phyloP scores from a whole-genome alignment of 2,797 vertebrate species.

The Channa striata region DNA sequence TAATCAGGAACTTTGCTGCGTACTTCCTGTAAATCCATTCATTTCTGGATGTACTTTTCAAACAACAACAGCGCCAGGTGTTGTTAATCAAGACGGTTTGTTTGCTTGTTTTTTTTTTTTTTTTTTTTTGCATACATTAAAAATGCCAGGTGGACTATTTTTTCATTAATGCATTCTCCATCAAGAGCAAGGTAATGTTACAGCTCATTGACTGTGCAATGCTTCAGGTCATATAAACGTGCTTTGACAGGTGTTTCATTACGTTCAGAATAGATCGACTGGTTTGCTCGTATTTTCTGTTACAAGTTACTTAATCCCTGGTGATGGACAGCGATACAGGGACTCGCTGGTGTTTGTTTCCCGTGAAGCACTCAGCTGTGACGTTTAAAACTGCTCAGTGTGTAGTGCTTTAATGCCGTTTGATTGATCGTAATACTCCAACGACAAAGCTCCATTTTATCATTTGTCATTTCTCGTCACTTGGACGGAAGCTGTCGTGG shows the following conservation, averaged over 20 bases:
- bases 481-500: not conserved
- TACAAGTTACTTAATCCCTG: constrained; percentile 33
- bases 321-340: constrained; percentile 9
- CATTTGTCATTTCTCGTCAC: not conserved
- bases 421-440: not conserved
- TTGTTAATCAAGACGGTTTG: constrained; percentile 74
- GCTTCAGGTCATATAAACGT: constrained; percentile 69
- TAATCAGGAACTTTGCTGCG: constrained; percentile 66
- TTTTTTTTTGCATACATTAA: constrained; percentile 69
- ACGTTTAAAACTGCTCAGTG: constrained; percentile 4
- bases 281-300: constrained; percentile 50
- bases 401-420: not conserved
- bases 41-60: constrained; percentile 53
- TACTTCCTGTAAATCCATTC: constrained; percentile 57
- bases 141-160: constrained; percentile 71
- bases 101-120: constrained; percentile 69
- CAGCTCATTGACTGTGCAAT: constrained; percentile 74
- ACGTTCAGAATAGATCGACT: constrained; percentile 39
- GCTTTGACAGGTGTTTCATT: constrained; percentile 76
- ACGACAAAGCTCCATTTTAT: not conserved
- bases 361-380: not conserved
- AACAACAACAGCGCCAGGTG: constrained; percentile 70
- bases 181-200: constrained; percentile 68
- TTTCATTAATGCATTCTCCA: constrained; percentile 71
- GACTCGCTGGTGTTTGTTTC: not conserved